Evolutionary conservation across 2,113 vertebrate species (phyloP).

Genomic region (Oreochromis tanganicae): DNA sequence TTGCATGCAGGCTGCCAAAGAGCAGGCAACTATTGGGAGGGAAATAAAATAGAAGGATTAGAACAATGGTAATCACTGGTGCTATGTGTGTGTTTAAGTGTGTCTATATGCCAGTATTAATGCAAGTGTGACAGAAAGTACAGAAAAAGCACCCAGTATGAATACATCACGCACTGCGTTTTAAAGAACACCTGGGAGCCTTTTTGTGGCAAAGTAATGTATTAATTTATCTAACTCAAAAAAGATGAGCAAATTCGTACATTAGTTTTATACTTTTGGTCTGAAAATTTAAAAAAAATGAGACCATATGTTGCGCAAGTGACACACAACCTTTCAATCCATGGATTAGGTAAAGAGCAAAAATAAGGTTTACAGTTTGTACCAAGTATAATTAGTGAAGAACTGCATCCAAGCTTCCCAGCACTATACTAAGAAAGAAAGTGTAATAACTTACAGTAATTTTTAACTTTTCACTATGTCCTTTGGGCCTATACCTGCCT

Average conservation of each 20-base stretch:
- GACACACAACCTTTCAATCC: not conserved
- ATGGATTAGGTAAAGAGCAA: not conserved
- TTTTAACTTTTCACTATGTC: slow-evolving; percentile 55
- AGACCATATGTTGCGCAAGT: not conserved
- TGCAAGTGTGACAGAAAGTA: slow-evolving; percentile 24
- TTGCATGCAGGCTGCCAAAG: slow-evolving; percentile 74
- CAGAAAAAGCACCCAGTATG: not conserved
- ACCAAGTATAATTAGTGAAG: not conserved
- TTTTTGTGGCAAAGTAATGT: slow-evolving; percentile 22
- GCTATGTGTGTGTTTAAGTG: slow-evolving; percentile 9
- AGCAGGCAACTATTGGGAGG: slow-evolving; percentile 58
- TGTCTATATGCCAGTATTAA: not conserved
- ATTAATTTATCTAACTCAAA: slow-evolving; percentile 11
- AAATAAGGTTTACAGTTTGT: not conserved
- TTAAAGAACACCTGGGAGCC: slow-evolving; percentile 22
- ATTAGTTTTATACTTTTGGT: not conserved
- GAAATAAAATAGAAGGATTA: slow-evolving; percentile 74
- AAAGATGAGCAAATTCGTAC: not conserved
- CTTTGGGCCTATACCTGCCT: slow-evolving; percentile 46
- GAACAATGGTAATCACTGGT: slow-evolving; percentile 70
- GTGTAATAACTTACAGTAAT: slow-evolving; percentile 40
- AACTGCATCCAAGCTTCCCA: not conserved
- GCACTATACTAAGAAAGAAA: not conserved
- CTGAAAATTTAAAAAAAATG: not conserved
- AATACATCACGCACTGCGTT: slow-evolving; percentile 18